Conservation (phyloP, 1,140 invertebrate genomes). For the Megalonaias nervosa region DNA sequence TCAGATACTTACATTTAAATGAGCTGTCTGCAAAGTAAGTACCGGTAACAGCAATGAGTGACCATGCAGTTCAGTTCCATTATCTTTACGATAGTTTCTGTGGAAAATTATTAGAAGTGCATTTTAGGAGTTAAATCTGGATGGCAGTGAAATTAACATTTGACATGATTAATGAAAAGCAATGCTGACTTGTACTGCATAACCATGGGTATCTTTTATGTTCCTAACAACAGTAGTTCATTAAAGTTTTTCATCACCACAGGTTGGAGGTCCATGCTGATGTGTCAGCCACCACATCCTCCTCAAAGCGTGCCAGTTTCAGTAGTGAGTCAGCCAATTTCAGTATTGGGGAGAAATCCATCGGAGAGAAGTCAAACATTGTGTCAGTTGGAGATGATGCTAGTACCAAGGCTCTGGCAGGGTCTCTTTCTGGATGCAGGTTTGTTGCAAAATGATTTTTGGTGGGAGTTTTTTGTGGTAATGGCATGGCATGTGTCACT, state of each 20-base stretch:
- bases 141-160: no score
- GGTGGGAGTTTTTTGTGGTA: not conserved
- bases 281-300: conserved; percentile 74
- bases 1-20: no score
- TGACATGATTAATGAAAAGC: no score
- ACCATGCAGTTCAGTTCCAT: no score
- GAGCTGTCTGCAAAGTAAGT: no score
- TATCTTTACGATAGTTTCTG: no score
- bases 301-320: conserved; percentile 79
- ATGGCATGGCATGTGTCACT: not conserved
- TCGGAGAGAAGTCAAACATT: conserved; percentile 80
- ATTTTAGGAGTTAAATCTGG: no score
- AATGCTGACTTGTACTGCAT: not conserved
- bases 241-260: conserved; percentile 13
- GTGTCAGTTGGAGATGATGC: conserved; percentile 77
- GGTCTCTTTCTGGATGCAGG: conserved; percentile 83
- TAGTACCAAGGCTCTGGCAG: conserved; percentile 83
- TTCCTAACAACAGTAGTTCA: not conserved
- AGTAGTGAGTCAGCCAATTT: conserved; percentile 83
- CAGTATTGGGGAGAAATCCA: conserved; percentile 75
- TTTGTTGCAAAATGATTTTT: conserved; percentile 10
- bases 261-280: conserved; percentile 86
- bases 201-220: not conserved
- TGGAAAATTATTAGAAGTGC: no score
- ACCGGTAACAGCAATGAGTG: no score